phyloP scores from a whole-genome alignment of 2,113 vertebrate species.

The Aptenodytes forsteri region DNA sequence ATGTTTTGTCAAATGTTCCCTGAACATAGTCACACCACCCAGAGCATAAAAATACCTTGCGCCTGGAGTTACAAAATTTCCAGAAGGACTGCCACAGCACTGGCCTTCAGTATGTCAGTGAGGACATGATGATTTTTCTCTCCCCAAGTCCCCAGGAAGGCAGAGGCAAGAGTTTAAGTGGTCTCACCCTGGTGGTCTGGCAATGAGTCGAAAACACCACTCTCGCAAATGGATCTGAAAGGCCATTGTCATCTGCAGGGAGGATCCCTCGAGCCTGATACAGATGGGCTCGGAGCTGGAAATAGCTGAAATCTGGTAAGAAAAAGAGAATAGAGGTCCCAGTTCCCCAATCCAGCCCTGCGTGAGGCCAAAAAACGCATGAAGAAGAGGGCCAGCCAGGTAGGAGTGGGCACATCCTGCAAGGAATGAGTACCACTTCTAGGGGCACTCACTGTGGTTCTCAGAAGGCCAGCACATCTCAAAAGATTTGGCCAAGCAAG shows the following conservation, averaged over 20 bases:
- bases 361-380: not conserved
- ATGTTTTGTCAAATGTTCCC: not conserved
- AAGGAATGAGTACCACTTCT: not conserved
- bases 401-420: not conserved
- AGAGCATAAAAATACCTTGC: not conserved
- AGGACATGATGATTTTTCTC: not conserved
- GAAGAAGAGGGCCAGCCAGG: not conserved
- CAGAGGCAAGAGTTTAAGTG: not conserved
- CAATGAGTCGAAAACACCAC: conserved; percentile 91
- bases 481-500: not conserved
- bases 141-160: not conserved
- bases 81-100: not conserved
- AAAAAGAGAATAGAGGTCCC: not conserved
- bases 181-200: conserved; percentile 84
- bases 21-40: not conserved
- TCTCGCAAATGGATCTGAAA: conserved; percentile 88
- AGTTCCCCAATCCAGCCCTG: not conserved
- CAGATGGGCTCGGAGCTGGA: conserved; percentile 90
- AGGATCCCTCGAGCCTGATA: conserved; percentile 91
- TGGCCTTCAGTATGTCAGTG: not conserved
- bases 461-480: not conserved
- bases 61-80: not conserved
- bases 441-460: not conserved
- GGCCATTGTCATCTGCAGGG: conserved; percentile 88
- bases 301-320: conserved; percentile 83